Evolutionary conservation across 1,140 invertebrate genomes (phyloP).

Genomic region (Musca domestica): DNA sequence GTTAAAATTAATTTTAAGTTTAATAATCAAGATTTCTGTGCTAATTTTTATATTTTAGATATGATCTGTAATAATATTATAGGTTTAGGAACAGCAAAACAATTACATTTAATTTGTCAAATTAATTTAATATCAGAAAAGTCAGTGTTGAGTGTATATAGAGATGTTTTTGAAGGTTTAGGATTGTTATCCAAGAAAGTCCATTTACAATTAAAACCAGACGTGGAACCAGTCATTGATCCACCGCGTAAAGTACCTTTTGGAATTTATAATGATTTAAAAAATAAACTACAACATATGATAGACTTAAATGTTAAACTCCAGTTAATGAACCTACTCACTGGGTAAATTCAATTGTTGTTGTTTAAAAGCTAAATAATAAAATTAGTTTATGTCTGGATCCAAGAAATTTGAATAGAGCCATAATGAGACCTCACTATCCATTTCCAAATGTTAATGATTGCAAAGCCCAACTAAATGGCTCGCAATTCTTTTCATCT

Average conservation of each 20-base stretch:
- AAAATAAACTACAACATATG: slow-evolving; percentile 39
- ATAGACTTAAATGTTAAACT: slow-evolving; percentile 39
- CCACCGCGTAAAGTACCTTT: slow-evolving; percentile 47
- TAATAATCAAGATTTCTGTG: slow-evolving; percentile 22
- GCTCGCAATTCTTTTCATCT: slow-evolving; percentile 48
- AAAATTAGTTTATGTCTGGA: slow-evolving; percentile 54
- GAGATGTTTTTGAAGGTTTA: slow-evolving; percentile 23
- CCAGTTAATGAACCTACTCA: slow-evolving; percentile 43
- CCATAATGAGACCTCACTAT: slow-evolving; percentile 51
- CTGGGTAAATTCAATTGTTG: slow-evolving; percentile 39
- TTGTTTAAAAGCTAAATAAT: slow-evolving; percentile 36
- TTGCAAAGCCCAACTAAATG: slow-evolving; percentile 42
- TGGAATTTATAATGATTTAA: slow-evolving; percentile 39
- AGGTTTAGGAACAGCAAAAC: neutral
- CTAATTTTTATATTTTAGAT: slow-evolving; percentile 22
- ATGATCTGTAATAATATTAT: slow-evolving; percentile 25
- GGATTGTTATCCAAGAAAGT: slow-evolving; percentile 26
- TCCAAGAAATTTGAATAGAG: slow-evolving; percentile 55
- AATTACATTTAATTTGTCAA: slow-evolving; percentile 12
- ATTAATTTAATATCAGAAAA: slow-evolving; percentile 6
- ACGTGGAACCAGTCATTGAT: slow-evolving; percentile 37
- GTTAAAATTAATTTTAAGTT: neutral
- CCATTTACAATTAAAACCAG: slow-evolving; percentile 25
- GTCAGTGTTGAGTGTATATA: slow-evolving; percentile 19
- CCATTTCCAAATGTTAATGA: slow-evolving; percentile 53